Percentiles rank a stretch among this genome's conserved stretches.
phyloP scores from a whole-genome alignment of 2,797 vertebrate genomes.

The Pogoniulus pusillus region DNA sequence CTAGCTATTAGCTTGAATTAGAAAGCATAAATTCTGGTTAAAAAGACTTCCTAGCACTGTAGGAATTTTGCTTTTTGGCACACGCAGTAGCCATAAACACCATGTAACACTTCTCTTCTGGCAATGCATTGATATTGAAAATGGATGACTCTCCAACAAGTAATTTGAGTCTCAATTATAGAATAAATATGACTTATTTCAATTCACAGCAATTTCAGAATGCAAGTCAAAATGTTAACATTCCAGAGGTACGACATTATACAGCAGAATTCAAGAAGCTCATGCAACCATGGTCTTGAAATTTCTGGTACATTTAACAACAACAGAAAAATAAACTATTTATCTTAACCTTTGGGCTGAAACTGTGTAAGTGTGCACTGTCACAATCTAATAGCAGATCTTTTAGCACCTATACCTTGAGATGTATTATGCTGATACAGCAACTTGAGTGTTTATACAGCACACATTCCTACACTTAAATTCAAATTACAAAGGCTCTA shows the following conservation, averaged over 20 bases:
- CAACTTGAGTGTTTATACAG: neutral
- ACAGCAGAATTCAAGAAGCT: neutral
- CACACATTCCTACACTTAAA: neutral
- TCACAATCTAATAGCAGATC: neutral
- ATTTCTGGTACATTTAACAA: neutral
- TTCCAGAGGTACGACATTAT: neutral
- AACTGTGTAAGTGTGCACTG: neutral
- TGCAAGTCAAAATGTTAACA: neutral
- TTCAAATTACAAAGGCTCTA: neutral
- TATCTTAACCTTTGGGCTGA: neutral
- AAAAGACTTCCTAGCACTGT: neutral
- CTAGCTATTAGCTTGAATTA: conserved; percentile 1
- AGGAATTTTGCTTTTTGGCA: neutral
- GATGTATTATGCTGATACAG: neutral
- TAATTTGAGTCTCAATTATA: neutral
- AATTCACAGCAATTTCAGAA: neutral
- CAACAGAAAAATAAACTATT: too few species aligned
- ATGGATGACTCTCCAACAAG: neutral
- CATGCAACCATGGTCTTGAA: neutral
- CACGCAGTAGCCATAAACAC: neutral
- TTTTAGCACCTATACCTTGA: neutral
- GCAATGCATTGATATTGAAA: neutral
- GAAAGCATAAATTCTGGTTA: neutral
- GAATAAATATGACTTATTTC: neutral
- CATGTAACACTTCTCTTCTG: neutral